Evolutionary conservation across 2,888 invertebrate genomes (phyloP), one percentile per base, ranked within the genome.

Genomic region (Ectemnius continuus): DNA sequence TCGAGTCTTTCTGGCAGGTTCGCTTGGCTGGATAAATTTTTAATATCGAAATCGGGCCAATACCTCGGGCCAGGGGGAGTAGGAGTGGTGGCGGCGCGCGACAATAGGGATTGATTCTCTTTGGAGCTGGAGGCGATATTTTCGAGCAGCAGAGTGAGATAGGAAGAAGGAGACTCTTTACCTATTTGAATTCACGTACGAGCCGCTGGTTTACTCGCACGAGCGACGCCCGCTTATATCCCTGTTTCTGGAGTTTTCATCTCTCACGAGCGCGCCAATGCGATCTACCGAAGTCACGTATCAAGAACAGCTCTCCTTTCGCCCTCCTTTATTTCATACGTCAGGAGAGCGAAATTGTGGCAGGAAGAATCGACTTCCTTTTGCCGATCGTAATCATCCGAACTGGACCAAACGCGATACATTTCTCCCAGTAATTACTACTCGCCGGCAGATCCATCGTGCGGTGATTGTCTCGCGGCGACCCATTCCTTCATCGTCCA

Each of bases 211-310:
- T 82, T 77, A 74, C 73, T 78, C 83, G 83, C 82, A 82, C 82
- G 82, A 82, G 63, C 73, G 83, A 64, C 75, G 68, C 69, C 66
- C 83, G 79, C 71, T 83, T 79, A 81, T 82, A 14, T 52, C 75
- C 76, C 83, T 77, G 77, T 76, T 79, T 78, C 77, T 74, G 67
- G 75, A 81, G 77, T 81, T 82, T 76, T 81, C 82, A 82, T 82
- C 82, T 81, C 77, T 81, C 76, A 77, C 83, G 72, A 73, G 66
- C 76, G 16, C 52, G 52, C 52, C 16, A 16, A 14, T 16, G 52
- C 52, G 52, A 52, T 52, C 52, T 36, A 36, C 36, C 52, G 16
- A 52, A 52, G 36, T 36, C 36, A 36, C 36, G 36, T 36, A 36
- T 36, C 36, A 36, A 36, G 36, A 36, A 11, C 52, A 14, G 16